phyloP scores from a whole-genome alignment of 35 echinoderm and acorn worm genomes.

The Strongylocentrotus purpuratus region DNA sequence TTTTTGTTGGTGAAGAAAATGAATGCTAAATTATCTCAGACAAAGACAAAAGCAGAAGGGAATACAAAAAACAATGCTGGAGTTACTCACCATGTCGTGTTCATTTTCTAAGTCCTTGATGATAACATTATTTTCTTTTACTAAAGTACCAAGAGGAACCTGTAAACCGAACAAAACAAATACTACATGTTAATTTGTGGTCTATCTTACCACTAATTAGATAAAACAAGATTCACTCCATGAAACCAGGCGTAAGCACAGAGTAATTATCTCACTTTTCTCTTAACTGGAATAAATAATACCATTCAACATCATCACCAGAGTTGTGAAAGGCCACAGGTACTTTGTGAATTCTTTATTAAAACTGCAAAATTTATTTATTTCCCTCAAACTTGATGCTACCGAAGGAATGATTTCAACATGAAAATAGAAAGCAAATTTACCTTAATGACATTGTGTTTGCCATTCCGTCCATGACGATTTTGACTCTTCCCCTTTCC shows the following conservation, averaged over 20 bases:
- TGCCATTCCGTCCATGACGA: conserved; percentile 75
- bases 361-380: background rate
- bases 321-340: background rate
- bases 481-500: conserved; percentile 67
- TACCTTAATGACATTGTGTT: conserved; percentile 76
- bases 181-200: background rate
- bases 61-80: background rate
- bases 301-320: too few relatives aligned
- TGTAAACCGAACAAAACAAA: conserved; percentile 26
- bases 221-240: too few relatives aligned
- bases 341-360: background rate
- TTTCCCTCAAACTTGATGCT: background rate
- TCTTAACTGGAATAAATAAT: too few relatives aligned
- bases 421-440: background rate
- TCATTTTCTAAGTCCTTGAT: conserved; percentile 76
- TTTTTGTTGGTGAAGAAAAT: too few relatives aligned
- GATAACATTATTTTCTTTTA: conserved; percentile 66
- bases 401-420: background rate
- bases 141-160: conserved; percentile 90
- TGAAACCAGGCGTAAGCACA: too few relatives aligned
- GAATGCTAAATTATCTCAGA: background rate
- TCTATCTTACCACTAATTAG: too few relatives aligned
- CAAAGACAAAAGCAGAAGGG: too few relatives aligned
- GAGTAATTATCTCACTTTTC: too few relatives aligned
- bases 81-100: conserved; percentile 70